These are phyloP conservation scores for Pluvianellus socialis DNA, from an alignment of 2,113 vertebrate genomes.

Conservation along the genomic window DNA sequence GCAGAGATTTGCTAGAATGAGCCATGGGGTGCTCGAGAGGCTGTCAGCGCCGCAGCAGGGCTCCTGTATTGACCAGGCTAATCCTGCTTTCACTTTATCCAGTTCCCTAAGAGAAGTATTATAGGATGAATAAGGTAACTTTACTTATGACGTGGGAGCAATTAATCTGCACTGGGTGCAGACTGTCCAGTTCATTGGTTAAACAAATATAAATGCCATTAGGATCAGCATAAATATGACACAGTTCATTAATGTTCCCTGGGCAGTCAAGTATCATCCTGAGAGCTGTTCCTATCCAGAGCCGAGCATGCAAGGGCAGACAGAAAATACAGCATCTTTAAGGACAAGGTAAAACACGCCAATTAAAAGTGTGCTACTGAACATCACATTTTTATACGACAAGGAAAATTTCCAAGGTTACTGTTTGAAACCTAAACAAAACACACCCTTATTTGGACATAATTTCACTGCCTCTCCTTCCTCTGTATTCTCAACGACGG, in stretches of 20 bases:
- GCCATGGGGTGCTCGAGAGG: not conserved
- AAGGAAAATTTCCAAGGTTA: not conserved
- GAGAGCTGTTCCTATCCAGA: not conserved
- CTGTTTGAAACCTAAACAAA: not conserved
- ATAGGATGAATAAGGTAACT: not conserved
- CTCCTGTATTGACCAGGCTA: fast-evolving
- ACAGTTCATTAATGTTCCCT: not conserved
- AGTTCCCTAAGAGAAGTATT: not conserved
- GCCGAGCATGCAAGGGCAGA: not conserved
- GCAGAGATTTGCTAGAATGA: not conserved
- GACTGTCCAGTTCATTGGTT: not conserved
- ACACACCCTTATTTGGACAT: not conserved
- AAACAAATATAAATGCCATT: not conserved
- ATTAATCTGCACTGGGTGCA: not conserved
- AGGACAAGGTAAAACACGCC: not conserved
- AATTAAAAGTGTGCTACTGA: not conserved
- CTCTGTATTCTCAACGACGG: not conserved
- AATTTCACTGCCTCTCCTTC: not conserved
- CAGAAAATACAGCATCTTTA: not conserved
- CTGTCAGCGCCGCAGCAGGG: fast-evolving
- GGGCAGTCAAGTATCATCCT: not conserved
- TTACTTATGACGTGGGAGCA: not conserved
- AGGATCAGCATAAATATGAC: not conserved
- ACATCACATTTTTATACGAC: not conserved
- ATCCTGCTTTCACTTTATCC: not conserved